Evolutionary conservation across 1,140 invertebrate genomes (phyloP).

Genomic region (Calephelis virginiensis): DNA sequence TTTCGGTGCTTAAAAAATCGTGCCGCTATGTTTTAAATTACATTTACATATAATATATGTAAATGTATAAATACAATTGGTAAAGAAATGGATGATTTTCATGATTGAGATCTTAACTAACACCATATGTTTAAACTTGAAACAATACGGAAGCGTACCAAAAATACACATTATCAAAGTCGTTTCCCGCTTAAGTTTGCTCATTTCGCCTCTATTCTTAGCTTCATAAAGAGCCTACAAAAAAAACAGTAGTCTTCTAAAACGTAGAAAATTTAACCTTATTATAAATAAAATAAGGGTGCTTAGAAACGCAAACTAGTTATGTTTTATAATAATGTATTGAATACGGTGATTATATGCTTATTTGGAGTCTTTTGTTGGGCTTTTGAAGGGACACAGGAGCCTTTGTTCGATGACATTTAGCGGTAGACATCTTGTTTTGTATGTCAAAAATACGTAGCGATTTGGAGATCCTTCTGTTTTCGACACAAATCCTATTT

Average conservation of each 20-base stretch:
- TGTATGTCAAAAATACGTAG: conserved; percentile 49
- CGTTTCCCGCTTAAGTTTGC: conserved; percentile 47
- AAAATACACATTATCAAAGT: conserved; percentile 46
- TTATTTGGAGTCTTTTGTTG: conserved; percentile 66
- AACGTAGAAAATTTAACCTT: conserved; percentile 32
- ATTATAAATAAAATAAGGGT: conserved; percentile 30
- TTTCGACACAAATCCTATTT: not conserved
- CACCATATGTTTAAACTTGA: conserved; percentile 53
- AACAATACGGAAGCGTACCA: conserved; percentile 39
- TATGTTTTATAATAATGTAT: conserved; percentile 47
- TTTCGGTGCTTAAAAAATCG: too few relatives aligned
- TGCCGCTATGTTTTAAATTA: too few relatives aligned
- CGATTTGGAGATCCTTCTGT: conserved; percentile 37
- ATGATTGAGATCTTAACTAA: conserved; percentile 34
- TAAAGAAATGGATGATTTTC: conserved; percentile 9
- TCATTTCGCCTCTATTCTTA: conserved; percentile 62
- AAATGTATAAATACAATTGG: too few relatives aligned
- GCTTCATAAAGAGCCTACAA: conserved; percentile 38
- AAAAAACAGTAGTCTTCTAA: conserved; percentile 22
- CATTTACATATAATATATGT: too few relatives aligned
- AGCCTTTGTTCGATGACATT: conserved; percentile 59
- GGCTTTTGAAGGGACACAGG: conserved; percentile 43
- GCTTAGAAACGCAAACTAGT: conserved; percentile 25
- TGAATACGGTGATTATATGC: conserved; percentile 71
- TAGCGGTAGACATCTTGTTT: conserved; percentile 73